phyloP scores from a whole-genome alignment of 2,113 vertebrate genomes.

The Mobula hypostoma region DNA sequence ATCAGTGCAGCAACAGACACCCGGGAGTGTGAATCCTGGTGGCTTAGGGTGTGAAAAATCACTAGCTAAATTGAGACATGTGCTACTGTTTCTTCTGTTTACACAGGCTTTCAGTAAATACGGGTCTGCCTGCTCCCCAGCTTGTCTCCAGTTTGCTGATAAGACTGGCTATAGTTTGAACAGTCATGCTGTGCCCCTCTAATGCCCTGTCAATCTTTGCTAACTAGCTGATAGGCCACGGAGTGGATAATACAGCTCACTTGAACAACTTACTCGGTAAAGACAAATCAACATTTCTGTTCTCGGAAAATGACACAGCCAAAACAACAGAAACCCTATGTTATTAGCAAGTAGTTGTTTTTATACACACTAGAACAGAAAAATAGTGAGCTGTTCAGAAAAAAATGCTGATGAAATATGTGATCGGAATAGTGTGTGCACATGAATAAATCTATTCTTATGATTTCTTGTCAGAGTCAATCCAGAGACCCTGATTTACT shows the following conservation, averaged over 20 bases:
- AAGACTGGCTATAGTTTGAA: constrained; percentile 48
- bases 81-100: constrained; percentile 52
- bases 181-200: constrained; percentile 43
- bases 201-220: constrained; percentile 51
- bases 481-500: not conserved
- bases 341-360: not conserved
- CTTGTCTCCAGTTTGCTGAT: constrained; percentile 55
- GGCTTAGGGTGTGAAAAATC: constrained; percentile 15
- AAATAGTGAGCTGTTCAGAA: not conserved
- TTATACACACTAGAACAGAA: not conserved
- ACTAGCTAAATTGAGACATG: constrained; percentile 45
- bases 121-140: constrained; percentile 51
- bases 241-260: constrained; percentile 1
- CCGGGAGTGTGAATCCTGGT: not conserved
- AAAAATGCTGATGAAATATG: not conserved
- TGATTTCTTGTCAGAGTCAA: not conserved
- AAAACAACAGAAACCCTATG: not conserved
- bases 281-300: not conserved
- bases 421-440: not conserved
- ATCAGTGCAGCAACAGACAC: not conserved
- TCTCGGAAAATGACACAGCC: not conserved
- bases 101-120: constrained; percentile 49
- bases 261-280: not conserved
- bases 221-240: constrained; percentile 44
- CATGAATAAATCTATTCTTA: not conserved